A percentile compares a stretch with the other conserved stretches of the same genome.
phyloP scores from a whole-genome alignment of 2,113 vertebrate species.

The Leucosticte australis region DNA sequence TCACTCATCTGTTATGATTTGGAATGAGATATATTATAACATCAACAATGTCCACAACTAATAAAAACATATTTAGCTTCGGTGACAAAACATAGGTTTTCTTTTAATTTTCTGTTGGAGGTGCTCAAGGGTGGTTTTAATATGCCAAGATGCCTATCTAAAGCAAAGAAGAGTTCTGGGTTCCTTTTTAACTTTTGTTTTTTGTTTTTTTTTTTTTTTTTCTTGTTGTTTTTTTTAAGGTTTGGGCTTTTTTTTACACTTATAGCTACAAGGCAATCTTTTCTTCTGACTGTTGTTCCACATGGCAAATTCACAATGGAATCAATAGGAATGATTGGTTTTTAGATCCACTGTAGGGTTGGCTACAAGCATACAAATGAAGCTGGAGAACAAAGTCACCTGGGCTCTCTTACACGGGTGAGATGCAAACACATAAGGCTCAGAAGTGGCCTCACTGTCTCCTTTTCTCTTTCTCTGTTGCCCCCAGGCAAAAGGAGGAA shows the following conservation, averaged over 20 bases:
- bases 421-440: background rate
- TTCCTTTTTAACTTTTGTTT: background rate
- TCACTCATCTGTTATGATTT: constrained; percentile 44
- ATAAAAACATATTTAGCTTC: background rate
- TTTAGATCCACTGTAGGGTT: background rate
- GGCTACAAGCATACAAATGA: constrained; percentile 30
- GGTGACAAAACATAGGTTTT: background rate
- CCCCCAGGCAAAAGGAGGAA: background rate
- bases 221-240: background rate
- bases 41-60: background rate
- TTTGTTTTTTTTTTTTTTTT: too few relatives aligned
- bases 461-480: background rate
- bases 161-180: background rate
- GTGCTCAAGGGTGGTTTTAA: background rate
- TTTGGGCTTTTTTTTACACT: background rate
- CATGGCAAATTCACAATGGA: constrained; percentile 13
- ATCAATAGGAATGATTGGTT: constrained; percentile 35
- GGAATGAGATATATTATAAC: background rate
- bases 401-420: background rate
- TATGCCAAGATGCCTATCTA: background rate
- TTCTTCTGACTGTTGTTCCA: background rate
- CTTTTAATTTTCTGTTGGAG: background rate
- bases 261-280: background rate
- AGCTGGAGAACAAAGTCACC: background rate
- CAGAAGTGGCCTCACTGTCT: background rate